Conservation (phyloP, 2,888 invertebrate species). For the Cabera pusaria region DNA sequence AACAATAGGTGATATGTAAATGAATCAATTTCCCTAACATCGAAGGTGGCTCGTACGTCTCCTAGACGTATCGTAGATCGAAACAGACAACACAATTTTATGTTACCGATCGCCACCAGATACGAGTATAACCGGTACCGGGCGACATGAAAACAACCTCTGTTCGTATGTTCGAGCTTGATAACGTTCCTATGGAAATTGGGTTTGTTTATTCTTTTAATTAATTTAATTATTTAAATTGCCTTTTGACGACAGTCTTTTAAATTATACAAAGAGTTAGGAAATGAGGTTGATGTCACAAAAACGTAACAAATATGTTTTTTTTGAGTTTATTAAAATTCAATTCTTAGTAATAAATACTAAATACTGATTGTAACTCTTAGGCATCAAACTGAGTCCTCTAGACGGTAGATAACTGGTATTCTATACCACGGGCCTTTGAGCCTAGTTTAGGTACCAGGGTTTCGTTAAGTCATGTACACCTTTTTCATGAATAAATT, state of each 20-base stretch:
- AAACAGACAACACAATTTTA: slow-evolving; percentile 45
- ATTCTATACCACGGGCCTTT: no score
- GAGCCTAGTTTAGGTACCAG: no score
- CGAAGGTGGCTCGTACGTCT: slow-evolving; percentile 44
- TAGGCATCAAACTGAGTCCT: no score
- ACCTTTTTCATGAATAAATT: no score
- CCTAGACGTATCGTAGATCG: slow-evolving; percentile 37
- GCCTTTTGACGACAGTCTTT: slow-evolving; percentile 6
- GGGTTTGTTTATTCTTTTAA: slow-evolving; percentile 20
- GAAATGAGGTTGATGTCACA: not conserved
- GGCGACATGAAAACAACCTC: slow-evolving; percentile 15
- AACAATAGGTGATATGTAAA: slow-evolving; percentile 47
- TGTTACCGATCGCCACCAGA: slow-evolving; percentile 46
- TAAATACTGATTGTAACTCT: no score
- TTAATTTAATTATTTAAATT: slow-evolving; percentile 15
- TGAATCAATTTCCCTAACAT: slow-evolving; percentile 58
- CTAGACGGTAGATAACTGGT: no score
- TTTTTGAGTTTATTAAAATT: no score
- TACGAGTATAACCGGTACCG: slow-evolving; percentile 10
- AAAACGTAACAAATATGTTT: no score
- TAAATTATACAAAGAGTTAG: slow-evolving; percentile 1
- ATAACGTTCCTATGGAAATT: slow-evolving; percentile 33
- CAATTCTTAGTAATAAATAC: no score
- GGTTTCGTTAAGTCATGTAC: no score
- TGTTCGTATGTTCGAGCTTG: slow-evolving; percentile 8